A percentile compares a stretch with the other conserved stretches of the same genome.
Conservation (phyloP, 2,888 invertebrate species). For the Serripes groenlandicus region DNA sequence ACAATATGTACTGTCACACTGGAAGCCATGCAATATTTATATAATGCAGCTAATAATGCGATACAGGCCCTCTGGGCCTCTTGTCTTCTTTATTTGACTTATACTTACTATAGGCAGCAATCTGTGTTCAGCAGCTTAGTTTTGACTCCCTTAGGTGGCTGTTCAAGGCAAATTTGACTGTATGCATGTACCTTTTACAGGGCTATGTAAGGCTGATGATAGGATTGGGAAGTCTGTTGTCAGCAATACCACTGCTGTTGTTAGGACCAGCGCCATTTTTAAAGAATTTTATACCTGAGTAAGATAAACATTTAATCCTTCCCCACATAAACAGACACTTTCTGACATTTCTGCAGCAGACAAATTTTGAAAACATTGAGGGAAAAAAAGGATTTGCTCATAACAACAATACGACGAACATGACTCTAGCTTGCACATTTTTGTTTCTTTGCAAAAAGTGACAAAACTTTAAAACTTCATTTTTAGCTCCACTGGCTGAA, state of each 20-base stretch:
- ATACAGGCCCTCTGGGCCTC: too few relatives aligned
- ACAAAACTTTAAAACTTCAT: not conserved
- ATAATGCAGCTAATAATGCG: too few relatives aligned
- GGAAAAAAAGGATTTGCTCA: not conserved
- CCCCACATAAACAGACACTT: not conserved
- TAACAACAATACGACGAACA: not conserved
- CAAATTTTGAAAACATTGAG: not conserved
- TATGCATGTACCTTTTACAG: constrained; percentile 49
- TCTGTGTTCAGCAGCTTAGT: too few relatives aligned
- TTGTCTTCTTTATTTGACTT: too few relatives aligned
- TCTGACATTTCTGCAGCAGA: not conserved
- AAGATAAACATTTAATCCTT: constrained; percentile 27
- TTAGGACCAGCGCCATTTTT: constrained; percentile 66
- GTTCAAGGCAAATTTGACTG: too few relatives aligned
- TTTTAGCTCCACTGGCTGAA: not conserved
- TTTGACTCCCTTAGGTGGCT: too few relatives aligned
- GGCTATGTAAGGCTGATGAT: constrained; percentile 64
- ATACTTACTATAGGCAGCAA: too few relatives aligned
- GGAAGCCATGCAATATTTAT: too few relatives aligned
- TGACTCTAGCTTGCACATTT: not conserved
- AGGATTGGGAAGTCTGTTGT: constrained; percentile 53
- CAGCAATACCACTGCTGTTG: constrained; percentile 39
- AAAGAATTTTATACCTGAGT: constrained; percentile 68
- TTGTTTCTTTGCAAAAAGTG: not conserved
- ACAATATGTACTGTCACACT: too few relatives aligned